Conservation (phyloP, 2,888 invertebrate species). For the Lagria hirta region DNA sequence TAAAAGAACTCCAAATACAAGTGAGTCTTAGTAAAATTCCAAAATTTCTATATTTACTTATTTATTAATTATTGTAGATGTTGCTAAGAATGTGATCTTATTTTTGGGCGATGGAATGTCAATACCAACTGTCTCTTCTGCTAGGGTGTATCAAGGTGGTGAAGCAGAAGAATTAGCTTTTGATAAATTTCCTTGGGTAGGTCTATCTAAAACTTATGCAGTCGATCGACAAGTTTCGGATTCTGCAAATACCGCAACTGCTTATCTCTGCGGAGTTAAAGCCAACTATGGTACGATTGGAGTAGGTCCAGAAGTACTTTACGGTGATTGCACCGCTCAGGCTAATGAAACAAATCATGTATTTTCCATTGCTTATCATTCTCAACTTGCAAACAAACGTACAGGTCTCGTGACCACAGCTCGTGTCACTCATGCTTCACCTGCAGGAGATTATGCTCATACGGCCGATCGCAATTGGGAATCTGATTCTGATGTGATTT, state of each 20-base stretch:
- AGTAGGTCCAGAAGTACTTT: conserved; percentile 64
- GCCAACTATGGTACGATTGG: conserved; percentile 74
- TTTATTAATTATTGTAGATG: conserved; percentile 54
- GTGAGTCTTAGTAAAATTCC: no score
- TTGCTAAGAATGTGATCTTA: conserved; percentile 75
- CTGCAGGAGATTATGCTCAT: conserved; percentile 74
- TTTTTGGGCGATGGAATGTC: conserved; percentile 91
- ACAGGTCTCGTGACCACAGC: conserved; percentile 77
- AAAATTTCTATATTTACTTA: no score
- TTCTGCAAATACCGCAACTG: conserved; percentile 79
- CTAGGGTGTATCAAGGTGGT: conserved; percentile 74
- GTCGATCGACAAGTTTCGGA: conserved; percentile 74
- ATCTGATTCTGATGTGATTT: conserved; percentile 62
- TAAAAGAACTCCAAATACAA: no score
- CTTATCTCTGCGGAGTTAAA: conserved; percentile 75
- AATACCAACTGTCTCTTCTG: conserved; percentile 76
- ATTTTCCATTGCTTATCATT: conserved; percentile 69
- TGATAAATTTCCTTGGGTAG: conserved; percentile 74
- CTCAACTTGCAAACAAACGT: conserved; percentile 64
- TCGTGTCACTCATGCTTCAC: conserved; percentile 77
- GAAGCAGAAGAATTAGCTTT: conserved; percentile 72
- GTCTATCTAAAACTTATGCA: conserved; percentile 76
- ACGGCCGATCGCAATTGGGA: conserved; percentile 74
- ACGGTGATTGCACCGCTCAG: conserved; percentile 63
- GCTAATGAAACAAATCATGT: conserved; percentile 60